A percentile compares a stretch with the other conserved stretches of the same genome.
These are phyloP conservation scores for Lampris megalopsis DNA, from an alignment of 2,113 vertebrate genomes.

Conservation along the genomic window DNA sequence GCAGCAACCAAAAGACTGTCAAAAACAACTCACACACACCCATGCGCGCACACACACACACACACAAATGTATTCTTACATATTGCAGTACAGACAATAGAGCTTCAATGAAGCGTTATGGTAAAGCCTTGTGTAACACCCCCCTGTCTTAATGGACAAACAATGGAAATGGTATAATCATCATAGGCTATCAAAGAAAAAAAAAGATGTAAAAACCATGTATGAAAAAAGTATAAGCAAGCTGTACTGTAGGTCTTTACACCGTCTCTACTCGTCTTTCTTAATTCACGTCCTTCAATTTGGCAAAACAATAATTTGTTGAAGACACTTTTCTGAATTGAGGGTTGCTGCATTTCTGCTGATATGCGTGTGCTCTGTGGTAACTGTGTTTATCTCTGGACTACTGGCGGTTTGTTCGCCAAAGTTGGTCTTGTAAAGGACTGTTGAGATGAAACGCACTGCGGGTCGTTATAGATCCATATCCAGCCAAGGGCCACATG, in stretches of 20 bases:
- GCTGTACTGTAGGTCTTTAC: conserved; percentile 6
- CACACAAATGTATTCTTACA: conserved; percentile 8
- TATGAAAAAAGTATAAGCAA: conserved; percentile 1
- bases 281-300: neutral
- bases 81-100: too few species aligned
- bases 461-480: conserved; percentile 42
- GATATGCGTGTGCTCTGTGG: neutral
- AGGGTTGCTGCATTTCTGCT: conserved; percentile 6
- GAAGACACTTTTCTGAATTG: conserved; percentile 19
- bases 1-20: neutral
- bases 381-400: neutral
- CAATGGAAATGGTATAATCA: neutral
- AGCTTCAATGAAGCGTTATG: neutral
- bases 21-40: neutral
- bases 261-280: neutral
- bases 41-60: conserved; percentile 12
- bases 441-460: conserved; percentile 33
- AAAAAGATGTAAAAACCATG: conserved; percentile 32
- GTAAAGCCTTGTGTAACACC: conserved; percentile 11
- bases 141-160: conserved; percentile 12
- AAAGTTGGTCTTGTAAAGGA: neutral
- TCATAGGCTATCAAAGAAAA: conserved; percentile 10
- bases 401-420: neutral
- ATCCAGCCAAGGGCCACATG: conserved; percentile 2
- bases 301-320: conserved; percentile 17